These are phyloP conservation scores for Platalea minor DNA, from an alignment of 2,797 vertebrate species.

Conservation along the genomic window DNA sequence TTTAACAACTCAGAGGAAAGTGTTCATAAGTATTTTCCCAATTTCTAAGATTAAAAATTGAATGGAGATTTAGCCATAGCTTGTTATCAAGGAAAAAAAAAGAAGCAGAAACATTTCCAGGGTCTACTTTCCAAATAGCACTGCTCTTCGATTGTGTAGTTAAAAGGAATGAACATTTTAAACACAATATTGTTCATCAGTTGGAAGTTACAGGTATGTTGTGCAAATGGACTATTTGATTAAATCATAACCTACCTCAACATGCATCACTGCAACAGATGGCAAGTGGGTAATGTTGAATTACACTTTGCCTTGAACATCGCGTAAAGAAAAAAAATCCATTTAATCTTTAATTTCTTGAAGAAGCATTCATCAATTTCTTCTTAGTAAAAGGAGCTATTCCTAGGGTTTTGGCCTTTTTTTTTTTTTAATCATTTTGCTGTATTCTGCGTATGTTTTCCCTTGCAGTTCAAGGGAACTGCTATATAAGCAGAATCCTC, in stretches of 20 bases:
- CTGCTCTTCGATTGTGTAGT: not conserved
- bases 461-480: not conserved
- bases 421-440: not conserved
- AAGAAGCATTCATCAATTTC: not conserved
- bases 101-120: not conserved
- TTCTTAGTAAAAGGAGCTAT: not conserved
- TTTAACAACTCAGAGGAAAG: not conserved
- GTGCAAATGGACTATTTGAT: not conserved
- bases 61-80: not conserved
- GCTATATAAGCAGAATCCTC: not conserved
- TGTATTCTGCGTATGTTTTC: not conserved
- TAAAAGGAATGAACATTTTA: not conserved
- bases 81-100: not conserved
- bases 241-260: not conserved
- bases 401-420: not conserved
- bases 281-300: not conserved
- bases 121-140: not conserved
- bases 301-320: not conserved
- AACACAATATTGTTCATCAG: not conserved
- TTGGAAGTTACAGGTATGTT: not conserved
- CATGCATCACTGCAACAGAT: not conserved
- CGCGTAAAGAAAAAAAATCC: not conserved
- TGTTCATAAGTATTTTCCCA: not conserved
- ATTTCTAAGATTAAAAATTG: not conserved
- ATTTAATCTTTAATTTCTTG: not conserved